These are phyloP conservation scores for Drosophila rhopaloa DNA, from an alignment of 1,140 invertebrate species.

Conservation along the genomic window DNA sequence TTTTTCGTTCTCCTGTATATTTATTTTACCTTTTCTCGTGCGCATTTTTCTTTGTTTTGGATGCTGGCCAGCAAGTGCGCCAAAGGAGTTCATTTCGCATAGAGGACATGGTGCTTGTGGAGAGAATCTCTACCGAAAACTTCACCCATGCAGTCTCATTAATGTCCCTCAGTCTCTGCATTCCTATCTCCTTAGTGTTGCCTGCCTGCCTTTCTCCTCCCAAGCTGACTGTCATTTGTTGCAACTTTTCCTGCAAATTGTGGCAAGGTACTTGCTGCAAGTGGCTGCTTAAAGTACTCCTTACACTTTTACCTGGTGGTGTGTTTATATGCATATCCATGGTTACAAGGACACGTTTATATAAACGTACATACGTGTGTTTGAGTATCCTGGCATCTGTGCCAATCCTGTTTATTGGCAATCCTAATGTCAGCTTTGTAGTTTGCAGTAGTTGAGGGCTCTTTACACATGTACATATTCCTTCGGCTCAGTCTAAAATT, in stretches of 20 bases:
- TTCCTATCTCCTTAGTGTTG: not conserved
- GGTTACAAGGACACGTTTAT: constrained; percentile 1
- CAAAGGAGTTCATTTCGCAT: constrained; percentile 30
- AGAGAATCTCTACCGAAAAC: constrained; percentile 31
- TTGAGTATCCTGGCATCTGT: constrained; percentile 4
- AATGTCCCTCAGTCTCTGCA: constrained; percentile 14
- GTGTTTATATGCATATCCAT: constrained; percentile 15
- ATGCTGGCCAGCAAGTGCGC: constrained; percentile 33
- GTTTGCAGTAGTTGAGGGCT: too few species aligned
- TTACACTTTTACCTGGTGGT: constrained; percentile 5
- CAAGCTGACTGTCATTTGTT: constrained; percentile 13
- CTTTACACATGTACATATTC: not conserved
- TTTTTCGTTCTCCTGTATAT: constrained; percentile 29
- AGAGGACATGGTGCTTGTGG: constrained; percentile 16
- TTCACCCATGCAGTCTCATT: constrained; percentile 52
- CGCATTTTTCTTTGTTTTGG: constrained; percentile 42
- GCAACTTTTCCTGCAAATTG: constrained; percentile 46
- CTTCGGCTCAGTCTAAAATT: too few species aligned
- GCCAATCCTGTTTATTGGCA: constrained; percentile 18
- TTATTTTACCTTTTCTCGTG: constrained; percentile 28
- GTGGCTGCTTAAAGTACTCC: constrained; percentile 40
- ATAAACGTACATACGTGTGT: not conserved
- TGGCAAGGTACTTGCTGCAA: constrained; percentile 47
- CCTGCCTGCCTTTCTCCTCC: not conserved
- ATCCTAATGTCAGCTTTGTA: not conserved